Evolutionary conservation across 2,797 vertebrate species (phyloP).

Genomic region (Strix occidentalis): DNA sequence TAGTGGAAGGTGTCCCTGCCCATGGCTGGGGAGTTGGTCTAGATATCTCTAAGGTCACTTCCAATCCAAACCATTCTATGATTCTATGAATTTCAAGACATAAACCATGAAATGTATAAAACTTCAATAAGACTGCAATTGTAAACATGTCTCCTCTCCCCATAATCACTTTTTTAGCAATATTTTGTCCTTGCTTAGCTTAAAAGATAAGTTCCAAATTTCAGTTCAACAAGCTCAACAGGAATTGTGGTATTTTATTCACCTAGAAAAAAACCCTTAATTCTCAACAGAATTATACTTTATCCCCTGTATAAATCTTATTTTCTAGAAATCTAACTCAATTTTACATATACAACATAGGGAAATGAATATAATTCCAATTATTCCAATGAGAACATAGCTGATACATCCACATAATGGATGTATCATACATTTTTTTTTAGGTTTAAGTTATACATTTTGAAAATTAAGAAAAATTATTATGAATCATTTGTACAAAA

Average conservation of each 20-base stretch:
- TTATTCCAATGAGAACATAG: background rate
- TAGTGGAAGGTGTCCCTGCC: too few species aligned
- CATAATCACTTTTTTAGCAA: background rate
- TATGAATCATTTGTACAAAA: background rate
- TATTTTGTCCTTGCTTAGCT: background rate
- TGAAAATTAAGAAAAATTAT: background rate
- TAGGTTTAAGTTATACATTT: background rate
- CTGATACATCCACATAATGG: background rate
- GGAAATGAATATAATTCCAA: background rate
- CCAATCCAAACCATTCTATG: too few species aligned
- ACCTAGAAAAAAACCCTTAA: accelerated
- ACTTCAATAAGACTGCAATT: background rate
- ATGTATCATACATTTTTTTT: background rate
- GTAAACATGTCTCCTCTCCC: background rate
- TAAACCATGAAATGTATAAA: background rate
- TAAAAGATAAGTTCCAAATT: background rate
- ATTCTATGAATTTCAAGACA: background rate
- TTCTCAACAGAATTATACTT: background rate
- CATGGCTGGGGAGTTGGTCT: too few species aligned
- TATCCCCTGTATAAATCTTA: background rate
- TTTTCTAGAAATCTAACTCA: background rate
- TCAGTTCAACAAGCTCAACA: background rate
- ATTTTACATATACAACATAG: background rate
- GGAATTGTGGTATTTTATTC: background rate
- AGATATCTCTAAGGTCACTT: too few species aligned